Evolutionary conservation across 2,797 vertebrate species (phyloP).

Genomic region (Tauraco hartlaubi): DNA sequence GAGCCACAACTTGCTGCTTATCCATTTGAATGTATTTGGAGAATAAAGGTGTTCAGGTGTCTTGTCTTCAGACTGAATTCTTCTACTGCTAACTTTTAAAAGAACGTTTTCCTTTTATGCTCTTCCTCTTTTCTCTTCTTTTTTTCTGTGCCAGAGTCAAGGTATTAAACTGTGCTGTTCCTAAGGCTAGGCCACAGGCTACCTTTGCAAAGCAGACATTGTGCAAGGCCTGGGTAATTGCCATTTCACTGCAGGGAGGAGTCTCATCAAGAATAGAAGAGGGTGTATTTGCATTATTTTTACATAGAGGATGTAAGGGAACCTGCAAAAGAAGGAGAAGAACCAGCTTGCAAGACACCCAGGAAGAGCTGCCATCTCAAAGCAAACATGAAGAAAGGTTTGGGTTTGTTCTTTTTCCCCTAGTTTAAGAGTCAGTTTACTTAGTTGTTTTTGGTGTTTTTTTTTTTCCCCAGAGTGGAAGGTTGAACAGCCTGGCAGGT

Average conservation of each 20-base stretch:
- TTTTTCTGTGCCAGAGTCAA: conserved; percentile 45
- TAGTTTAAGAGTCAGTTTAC: neutral
- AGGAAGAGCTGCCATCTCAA: neutral
- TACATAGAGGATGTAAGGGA: conserved; percentile 23
- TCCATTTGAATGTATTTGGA: neutral
- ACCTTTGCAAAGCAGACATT: conserved; percentile 57
- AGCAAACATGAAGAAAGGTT: neutral
- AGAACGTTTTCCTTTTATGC: conserved; percentile 15
- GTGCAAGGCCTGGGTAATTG: conserved; percentile 45
- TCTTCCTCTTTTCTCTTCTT: neutral
- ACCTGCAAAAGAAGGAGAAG: conserved; percentile 3
- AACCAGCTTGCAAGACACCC: conserved; percentile 43
- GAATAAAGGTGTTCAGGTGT: neutral
- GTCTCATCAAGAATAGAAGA: conserved; percentile 23
- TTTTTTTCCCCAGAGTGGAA: neutral
- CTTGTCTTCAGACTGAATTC: conserved; percentile 1
- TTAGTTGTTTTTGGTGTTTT: neutral
- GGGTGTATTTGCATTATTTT: conserved; percentile 55
- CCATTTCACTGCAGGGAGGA: conserved; percentile 49
- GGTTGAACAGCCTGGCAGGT: neutral
- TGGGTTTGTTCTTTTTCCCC: neutral
- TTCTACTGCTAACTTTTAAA: neutral
- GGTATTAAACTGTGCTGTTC: conserved; percentile 11
- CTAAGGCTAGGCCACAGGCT: conserved; percentile 39
- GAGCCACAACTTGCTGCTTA: neutral